Evolutionary conservation across 2,888 invertebrate species (phyloP), one percentile per base, ranked within the genome.

Genomic region (Halocaridina rubra): DNA sequence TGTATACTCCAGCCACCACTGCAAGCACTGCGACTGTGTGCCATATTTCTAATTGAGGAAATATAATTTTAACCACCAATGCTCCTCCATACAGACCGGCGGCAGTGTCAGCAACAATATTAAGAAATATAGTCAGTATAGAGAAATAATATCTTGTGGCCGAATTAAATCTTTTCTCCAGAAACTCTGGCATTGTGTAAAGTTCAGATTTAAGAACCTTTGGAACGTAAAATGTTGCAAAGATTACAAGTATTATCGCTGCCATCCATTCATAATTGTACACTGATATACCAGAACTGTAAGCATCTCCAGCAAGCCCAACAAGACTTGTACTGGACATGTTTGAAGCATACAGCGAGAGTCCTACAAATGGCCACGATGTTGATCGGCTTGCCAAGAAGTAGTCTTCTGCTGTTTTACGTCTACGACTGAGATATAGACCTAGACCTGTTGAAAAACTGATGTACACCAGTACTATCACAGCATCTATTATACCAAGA

Each of bases 101-200:
- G 3, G 74, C 33, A 24, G 74, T 74, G 16, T 74, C 22, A 33
- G 39, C 22, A 13, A 74, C 3, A 7, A 74, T 29, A 10, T 74
- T 74, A 7, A 74, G 19, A 24, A 74, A 33, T 10, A 74, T 39
- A 22, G 19, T 74, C 4, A 74, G 19, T 19, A 39, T 39, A 4
- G 74, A 74, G 74, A 39, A 74, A 39, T 74, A 74, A 29, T 74
- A 74, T 39, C 74, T 22, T 16, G 74, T 19, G 16, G 46, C 74
- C 8, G 74, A 24, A 39, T 46, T 24, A 24, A n/a, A 71, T 19
- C 29, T 24, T 13, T 16, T 13, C 16, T 71, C 30, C 30, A 71
- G 30, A 27, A 71, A 32, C 71, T 71, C 71, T 71, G 71, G 71
- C 71, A 71, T n/a, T 32, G 71, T 71, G 32, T 30, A 71, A 7